Percentiles rank a stretch among this genome's conserved stretches.
These are phyloP conservation scores for Serilophus lunatus DNA, from an alignment of 2,113 vertebrate species.

Conservation along the genomic window DNA sequence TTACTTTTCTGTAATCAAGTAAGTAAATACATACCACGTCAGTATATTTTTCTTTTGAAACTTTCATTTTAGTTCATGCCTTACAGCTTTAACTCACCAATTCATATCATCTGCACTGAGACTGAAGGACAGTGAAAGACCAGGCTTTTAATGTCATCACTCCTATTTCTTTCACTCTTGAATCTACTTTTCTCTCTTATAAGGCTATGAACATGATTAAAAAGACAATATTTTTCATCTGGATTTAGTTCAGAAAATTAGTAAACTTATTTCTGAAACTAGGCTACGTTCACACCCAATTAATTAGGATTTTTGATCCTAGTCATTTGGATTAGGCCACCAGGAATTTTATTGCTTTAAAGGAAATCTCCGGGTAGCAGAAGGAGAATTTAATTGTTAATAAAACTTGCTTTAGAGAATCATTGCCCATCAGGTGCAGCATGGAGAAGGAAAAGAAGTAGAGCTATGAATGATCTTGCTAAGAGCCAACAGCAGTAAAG, in stretches of 20 bases:
- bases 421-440: background rate
- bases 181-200: background rate
- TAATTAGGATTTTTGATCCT: background rate
- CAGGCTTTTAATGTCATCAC: background rate
- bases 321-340: background rate
- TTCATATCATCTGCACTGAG: background rate
- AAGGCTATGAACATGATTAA: background rate
- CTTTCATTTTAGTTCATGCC: slow-evolving; percentile 30
- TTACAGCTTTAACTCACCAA: slow-evolving; percentile 27
- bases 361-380: background rate
- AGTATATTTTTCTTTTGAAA: slow-evolving; percentile 58
- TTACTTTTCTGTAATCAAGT: slow-evolving; percentile 27
- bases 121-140: background rate
- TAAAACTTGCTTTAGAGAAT: background rate
- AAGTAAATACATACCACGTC: slow-evolving; percentile 35
- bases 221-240: background rate
- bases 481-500: background rate
- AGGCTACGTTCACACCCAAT: background rate
- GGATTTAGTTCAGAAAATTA: background rate
- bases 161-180: background rate
- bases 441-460: background rate
- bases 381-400: background rate
- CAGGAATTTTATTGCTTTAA: background rate
- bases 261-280: background rate
- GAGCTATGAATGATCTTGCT: background rate